Conservation (phyloP, 1,140 invertebrate genomes). For the Hypsibius dujardini region DNA sequence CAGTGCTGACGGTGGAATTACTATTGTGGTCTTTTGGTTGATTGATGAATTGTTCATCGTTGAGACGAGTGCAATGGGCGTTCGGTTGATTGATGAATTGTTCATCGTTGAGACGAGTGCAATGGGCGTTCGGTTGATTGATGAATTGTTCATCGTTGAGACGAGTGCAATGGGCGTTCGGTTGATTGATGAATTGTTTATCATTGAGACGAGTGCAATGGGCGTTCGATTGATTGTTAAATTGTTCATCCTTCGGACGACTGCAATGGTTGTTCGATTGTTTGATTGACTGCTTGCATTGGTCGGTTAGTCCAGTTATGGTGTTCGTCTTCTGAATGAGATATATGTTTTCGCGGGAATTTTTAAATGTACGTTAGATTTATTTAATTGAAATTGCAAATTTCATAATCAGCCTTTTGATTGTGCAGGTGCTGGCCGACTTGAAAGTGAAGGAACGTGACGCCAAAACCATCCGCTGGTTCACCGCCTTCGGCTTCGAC, state of each 20-base stretch:
- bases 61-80: no score
- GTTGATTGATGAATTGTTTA: neutral
- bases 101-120: no score
- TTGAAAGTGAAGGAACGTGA: slow-evolving; percentile 30
- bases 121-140: neutral
- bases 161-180: neutral
- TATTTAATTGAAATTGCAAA: no score
- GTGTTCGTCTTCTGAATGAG: no score
- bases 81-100: neutral
- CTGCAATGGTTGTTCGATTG: neutral
- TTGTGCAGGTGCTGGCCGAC: neutral
- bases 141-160: neutral
- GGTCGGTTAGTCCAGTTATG: no score
- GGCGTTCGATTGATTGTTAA: neutral
- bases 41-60: no score
- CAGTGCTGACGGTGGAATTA: neutral
- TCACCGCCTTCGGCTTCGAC: slow-evolving; percentile 46
- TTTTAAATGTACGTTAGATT: no score
- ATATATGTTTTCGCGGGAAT: no score
- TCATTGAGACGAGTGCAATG: neutral
- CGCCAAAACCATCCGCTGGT: slow-evolving; percentile 37
- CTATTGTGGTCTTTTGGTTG: neutral
- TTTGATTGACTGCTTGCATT: neutral
- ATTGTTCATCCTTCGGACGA: neutral
- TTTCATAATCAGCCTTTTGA: neutral